These are phyloP conservation scores for Andrena praecox DNA, from an alignment of 2,888 invertebrate genomes.

Conservation along the genomic window DNA sequence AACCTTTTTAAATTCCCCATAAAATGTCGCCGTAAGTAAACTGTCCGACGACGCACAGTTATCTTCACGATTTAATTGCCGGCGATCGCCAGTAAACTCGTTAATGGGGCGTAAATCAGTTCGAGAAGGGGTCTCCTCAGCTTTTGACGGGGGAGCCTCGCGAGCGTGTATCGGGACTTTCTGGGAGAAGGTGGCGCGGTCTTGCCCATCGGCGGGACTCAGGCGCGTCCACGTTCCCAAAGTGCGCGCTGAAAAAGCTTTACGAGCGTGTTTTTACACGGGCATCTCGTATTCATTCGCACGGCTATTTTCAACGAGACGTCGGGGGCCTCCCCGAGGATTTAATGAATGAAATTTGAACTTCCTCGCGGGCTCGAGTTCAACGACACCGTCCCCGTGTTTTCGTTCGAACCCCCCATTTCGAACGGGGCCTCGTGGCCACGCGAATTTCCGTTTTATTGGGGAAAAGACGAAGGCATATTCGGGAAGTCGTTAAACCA, in stretches of 20 bases:
- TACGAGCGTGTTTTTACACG: slow-evolving; percentile 63
- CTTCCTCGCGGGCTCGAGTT: slow-evolving; percentile 55
- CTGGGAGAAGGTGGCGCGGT: not conserved
- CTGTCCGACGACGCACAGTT: not conserved
- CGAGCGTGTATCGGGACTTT: not conserved
- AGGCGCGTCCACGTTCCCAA: slow-evolving; percentile 38
- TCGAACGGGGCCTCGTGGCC: not conserved
- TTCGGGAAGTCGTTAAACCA: not conserved
- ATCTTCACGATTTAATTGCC: slow-evolving; percentile 44
- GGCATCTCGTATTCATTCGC: slow-evolving; percentile 61
- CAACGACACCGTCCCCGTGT: slow-evolving; percentile 53
- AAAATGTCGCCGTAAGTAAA: slow-evolving; percentile 25
- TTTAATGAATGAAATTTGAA: slow-evolving; percentile 70
- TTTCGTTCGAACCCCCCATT: not conserved
- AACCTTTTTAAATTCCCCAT: slow-evolving; percentile 40
- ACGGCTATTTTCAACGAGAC: slow-evolving; percentile 65
- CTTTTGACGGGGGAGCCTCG: not conserved
- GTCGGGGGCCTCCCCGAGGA: slow-evolving; percentile 36
- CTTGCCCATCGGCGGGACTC: slow-evolving; percentile 31
- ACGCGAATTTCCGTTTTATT: not conserved
- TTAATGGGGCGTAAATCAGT: slow-evolving; percentile 52
- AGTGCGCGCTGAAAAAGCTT: slow-evolving; percentile 46
- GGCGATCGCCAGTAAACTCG: slow-evolving; percentile 27
- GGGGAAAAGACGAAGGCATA: not conserved
- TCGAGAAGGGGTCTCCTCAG: not conserved